Evolutionary conservation across 2,113 vertebrate species (phyloP).

Genomic region (Telmatochromis brachygnathus): DNA sequence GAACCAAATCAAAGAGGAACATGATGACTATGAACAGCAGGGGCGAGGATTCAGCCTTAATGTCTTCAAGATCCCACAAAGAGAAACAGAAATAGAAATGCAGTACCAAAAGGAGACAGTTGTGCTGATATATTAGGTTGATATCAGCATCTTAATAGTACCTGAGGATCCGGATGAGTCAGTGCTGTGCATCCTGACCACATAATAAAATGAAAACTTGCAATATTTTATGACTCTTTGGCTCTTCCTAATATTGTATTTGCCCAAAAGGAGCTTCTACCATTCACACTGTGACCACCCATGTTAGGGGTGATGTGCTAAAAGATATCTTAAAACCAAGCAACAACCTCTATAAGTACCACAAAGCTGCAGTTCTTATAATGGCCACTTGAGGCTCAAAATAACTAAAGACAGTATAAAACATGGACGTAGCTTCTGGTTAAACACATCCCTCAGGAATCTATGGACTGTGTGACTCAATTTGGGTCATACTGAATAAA

Average conservation of each 20-base stretch:
- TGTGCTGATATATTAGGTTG: background rate
- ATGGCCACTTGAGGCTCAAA: background rate
- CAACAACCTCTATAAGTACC: background rate
- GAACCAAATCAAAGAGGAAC: slow-evolving; percentile 44
- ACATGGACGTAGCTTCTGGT: background rate
- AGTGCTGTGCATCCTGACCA: background rate
- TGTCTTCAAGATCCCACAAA: slow-evolving; percentile 26
- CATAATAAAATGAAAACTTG: background rate
- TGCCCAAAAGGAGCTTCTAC: background rate
- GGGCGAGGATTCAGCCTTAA: background rate
- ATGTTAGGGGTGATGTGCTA: background rate
- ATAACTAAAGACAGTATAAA: too few species aligned
- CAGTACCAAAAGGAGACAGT: background rate
- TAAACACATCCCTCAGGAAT: background rate
- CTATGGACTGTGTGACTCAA: background rate
- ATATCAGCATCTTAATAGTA: background rate
- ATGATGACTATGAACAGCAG: slow-evolving; percentile 1
- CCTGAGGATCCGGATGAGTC: background rate
- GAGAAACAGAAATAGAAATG: background rate
- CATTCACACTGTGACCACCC: background rate
- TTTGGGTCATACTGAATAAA: background rate
- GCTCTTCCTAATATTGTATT: background rate
- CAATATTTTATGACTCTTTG: background rate
- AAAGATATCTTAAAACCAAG: background rate
- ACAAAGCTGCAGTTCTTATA: background rate